A percentile compares a stretch with the other conserved stretches of the same genome.
phyloP scores from a whole-genome alignment of 2,797 vertebrate genomes.

The Chelmon rostratus region DNA sequence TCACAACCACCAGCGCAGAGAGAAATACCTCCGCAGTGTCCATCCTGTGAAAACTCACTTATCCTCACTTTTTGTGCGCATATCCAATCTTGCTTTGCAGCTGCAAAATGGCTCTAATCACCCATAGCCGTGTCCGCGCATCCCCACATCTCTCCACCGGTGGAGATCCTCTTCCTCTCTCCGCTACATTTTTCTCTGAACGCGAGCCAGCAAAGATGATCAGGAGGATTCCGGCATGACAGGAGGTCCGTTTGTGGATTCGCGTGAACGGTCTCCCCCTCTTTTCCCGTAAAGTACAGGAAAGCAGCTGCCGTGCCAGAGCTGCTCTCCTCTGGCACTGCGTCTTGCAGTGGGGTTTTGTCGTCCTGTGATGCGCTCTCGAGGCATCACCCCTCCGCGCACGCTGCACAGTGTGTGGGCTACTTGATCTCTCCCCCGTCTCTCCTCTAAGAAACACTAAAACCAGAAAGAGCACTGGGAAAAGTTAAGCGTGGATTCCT shows the following conservation, averaged over 20 bases:
- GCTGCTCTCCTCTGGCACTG: constrained; percentile 68
- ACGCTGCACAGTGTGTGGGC: constrained; percentile 66
- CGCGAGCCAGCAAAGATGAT: constrained; percentile 63
- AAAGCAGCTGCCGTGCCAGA: constrained; percentile 55
- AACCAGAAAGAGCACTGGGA: constrained; percentile 9
- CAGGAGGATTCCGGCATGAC: constrained; percentile 68
- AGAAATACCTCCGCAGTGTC: constrained; percentile 92
- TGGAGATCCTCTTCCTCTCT: constrained; percentile 72
- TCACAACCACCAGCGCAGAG: constrained; percentile 89
- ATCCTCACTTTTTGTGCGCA: constrained; percentile 69
- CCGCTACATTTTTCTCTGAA: constrained; percentile 82
- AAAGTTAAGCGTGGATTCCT: constrained; percentile 16
- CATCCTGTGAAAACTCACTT: constrained; percentile 89
- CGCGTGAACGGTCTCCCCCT: constrained; percentile 31
- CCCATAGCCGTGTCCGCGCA: constrained; percentile 76
- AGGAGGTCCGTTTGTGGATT: constrained; percentile 55
- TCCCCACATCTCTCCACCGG: constrained; percentile 66
- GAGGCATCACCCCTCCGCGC: constrained; percentile 70
- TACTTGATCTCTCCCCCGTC: constrained; percentile 49
- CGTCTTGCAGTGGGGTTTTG: constrained; percentile 67
- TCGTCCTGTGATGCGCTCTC: constrained; percentile 75
- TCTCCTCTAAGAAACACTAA: constrained; percentile 31
- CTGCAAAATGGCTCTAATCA: constrained; percentile 60
- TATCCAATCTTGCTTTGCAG: constrained; percentile 65
- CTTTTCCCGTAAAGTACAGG: constrained; percentile 58